These are phyloP conservation scores for Pelobates cultripes DNA, from an alignment of 2,797 vertebrate genomes.

Conservation along the genomic window DNA sequence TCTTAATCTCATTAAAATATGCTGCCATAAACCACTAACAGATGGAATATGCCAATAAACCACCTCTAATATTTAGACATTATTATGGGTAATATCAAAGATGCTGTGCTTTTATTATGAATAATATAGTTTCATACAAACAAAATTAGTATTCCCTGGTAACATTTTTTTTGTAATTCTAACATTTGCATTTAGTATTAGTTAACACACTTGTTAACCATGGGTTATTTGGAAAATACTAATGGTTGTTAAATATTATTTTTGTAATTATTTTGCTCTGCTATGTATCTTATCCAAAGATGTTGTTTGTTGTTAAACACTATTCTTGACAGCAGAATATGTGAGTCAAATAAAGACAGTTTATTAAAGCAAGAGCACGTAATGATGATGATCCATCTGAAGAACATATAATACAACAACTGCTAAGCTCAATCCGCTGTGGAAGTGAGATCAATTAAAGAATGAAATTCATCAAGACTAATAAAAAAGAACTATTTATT, in stretches of 20 bases:
- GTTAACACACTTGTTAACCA: background rate
- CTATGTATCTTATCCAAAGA: slow-evolving; percentile 31
- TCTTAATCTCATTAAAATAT: too few relatives aligned
- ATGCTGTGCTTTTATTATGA: too few relatives aligned
- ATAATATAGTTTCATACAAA: too few relatives aligned
- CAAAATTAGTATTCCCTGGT: background rate
- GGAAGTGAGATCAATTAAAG: slow-evolving; percentile 53
- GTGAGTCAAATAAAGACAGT: slow-evolving; percentile 41
- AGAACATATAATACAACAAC: slow-evolving; percentile 37
- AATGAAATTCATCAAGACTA: slow-evolving; percentile 52
- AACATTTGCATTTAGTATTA: background rate
- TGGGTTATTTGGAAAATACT: background rate
- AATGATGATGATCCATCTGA: slow-evolving; percentile 47
- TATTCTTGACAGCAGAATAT: slow-evolving; percentile 47
- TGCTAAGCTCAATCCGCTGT: slow-evolving; percentile 40
- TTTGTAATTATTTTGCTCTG: slow-evolving; percentile 44
- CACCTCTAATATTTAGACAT: too few relatives aligned
- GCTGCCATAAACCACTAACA: too few relatives aligned
- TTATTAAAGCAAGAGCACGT: slow-evolving; percentile 44
- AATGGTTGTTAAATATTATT: slow-evolving; percentile 18
- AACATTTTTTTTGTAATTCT: background rate
- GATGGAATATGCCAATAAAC: too few relatives aligned
- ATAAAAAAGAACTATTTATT: slow-evolving; percentile 47
- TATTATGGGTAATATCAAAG: too few relatives aligned
- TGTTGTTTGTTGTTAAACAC: slow-evolving; percentile 53